phyloP scores from a whole-genome alignment of 2,888 invertebrate species.

The Pterostichus madidus region DNA sequence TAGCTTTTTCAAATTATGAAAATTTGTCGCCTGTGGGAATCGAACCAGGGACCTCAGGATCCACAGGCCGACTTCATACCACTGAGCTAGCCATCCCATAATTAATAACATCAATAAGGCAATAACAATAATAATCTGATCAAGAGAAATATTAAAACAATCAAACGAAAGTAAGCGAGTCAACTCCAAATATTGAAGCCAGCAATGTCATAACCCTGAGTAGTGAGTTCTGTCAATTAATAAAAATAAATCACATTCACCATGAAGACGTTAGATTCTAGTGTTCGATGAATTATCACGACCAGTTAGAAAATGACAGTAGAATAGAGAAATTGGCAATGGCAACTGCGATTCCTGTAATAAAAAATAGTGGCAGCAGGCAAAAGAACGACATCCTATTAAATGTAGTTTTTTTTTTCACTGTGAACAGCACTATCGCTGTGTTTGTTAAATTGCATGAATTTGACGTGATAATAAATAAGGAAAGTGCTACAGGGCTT shows the following conservation, averaged over 20 bases:
- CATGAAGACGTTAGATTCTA: not conserved
- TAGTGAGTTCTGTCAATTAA: constrained; percentile 27
- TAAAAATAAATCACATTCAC: constrained; percentile 52
- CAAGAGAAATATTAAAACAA: not conserved
- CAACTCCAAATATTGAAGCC: constrained; percentile 15
- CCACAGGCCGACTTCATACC: no score
- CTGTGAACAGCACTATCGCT: not conserved
- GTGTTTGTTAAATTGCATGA: constrained; percentile 3
- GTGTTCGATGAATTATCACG: constrained; percentile 29
- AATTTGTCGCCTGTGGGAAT: no score
- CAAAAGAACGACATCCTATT: constrained; percentile 12
- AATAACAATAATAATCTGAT: no score
- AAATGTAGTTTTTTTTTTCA: not conserved
- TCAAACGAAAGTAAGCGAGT: not conserved
- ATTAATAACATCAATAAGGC: no score
- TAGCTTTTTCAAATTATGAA: no score
- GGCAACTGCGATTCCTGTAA: constrained; percentile 9
- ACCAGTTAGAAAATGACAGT: constrained; percentile 48
- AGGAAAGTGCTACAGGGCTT: not conserved
- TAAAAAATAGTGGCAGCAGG: not conserved
- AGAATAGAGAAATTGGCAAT: constrained; percentile 42
- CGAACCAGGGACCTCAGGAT: no score
- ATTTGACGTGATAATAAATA: constrained; percentile 1
- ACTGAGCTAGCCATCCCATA: no score
- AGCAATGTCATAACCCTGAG: constrained; percentile 14